Base-by-base conservation (phyloP, 2,888 invertebrate species). In the Chrysodeixis includens region DNA sequence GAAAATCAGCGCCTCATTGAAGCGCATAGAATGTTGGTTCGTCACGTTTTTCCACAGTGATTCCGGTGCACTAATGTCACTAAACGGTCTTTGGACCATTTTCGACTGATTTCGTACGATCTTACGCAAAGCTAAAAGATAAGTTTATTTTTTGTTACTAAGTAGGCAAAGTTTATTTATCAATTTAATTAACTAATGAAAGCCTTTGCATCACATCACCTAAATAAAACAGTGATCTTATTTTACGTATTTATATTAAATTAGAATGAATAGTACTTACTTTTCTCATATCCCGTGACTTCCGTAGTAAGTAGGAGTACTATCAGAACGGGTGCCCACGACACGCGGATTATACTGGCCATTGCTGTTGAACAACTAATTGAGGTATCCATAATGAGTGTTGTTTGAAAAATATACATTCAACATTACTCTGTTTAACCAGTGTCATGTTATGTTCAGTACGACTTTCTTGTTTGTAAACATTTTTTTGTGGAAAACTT, bases 11-110 rank as follows among this genome's bases (percentile, higher is more conserved):
- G 69, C 76, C 56, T 85, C 83, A 6, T 72, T 66, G 16, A 52
- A 56, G 1, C 26, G 32, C 20, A 62, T 0, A 7, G 59, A 51
- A 49, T 62, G 56, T 14, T 53, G 54, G 26, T 56, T 54, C 5
- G 79, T 74, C 9, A 44, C 51, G 58, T 85, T 86, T 22, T 53
- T 79, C 82, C 80, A 83, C 51, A 69, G 30, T 14, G 68, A 56
- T 35, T 63, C 69, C n/a, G 62, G 60, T 22, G 62, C 76, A 14
- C 71, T 74, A 12, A 66, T 76, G 2, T 90, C 91, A 76, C 91
- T 92, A 66, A 92, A 93, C 1, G 93, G 92, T 54, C 86, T 87
- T 69, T 90, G 93, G 14, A 93, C 89, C 94, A 94, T 94, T 87
- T 93, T 94, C 2, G 92, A 90, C 69, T 93, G 92, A 66, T 90